These are phyloP conservation scores for Drosophila baimaii DNA, from an alignment of 1,140 invertebrate species.

Conservation along the genomic window DNA sequence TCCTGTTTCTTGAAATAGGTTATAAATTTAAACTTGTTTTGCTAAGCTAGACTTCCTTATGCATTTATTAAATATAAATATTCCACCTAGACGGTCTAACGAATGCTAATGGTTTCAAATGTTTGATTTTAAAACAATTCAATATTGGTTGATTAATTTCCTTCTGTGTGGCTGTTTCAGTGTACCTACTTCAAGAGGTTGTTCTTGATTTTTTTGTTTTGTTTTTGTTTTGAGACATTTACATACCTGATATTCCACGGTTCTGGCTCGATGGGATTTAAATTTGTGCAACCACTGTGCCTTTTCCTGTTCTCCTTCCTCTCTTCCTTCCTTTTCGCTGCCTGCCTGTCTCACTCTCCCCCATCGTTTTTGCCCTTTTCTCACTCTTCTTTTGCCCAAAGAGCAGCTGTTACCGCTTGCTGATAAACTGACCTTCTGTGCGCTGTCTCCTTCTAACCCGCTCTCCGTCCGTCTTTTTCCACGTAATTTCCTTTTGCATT, in stretches of 20 bases:
- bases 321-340: neutral
- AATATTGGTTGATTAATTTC: neutral
- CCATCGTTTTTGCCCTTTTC: conserved; percentile 24
- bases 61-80: too few species aligned
- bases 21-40: conserved; percentile 1
- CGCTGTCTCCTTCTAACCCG: conserved; percentile 13
- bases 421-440: conserved; percentile 28
- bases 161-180: neutral
- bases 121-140: neutral
- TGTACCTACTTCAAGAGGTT: neutral
- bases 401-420: conserved; percentile 52
- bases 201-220: too few species aligned
- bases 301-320: conserved; percentile 10
- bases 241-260: conserved; percentile 4
- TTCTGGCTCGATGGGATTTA: neutral
- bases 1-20: neutral
- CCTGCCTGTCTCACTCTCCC: conserved; percentile 15
- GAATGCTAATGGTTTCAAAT: neutral
- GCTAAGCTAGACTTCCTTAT: neutral
- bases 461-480: neutral
- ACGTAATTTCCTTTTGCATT: conserved; percentile 23
- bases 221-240: neutral
- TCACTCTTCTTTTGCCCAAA: conserved; percentile 2
- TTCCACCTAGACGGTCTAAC: neutral
- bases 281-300: conserved; percentile 28